phyloP scores from a whole-genome alignment of 1,140 invertebrate species.

The Drosophila athabasca region DNA sequence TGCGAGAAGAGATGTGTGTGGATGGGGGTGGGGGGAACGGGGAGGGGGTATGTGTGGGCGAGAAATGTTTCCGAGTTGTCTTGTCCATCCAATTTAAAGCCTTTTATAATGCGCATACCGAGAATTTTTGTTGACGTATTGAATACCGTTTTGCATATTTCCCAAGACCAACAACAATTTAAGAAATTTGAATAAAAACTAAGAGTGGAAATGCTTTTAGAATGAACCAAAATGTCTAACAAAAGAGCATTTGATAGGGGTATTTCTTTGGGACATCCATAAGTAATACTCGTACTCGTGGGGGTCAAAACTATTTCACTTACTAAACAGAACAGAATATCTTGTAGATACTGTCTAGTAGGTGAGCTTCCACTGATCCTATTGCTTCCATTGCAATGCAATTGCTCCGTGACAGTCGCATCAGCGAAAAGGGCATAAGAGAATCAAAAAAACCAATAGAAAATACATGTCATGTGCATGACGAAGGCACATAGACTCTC shows the following conservation, averaged over 20 bases:
- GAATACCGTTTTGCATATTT: constrained; percentile 73
- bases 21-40: no score
- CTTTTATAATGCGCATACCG: constrained; percentile 76
- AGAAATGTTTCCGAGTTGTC: constrained; percentile 79
- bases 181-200: neutral
- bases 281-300: no score
- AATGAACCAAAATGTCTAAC: neutral
- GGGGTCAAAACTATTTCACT: no score
- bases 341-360: no score
- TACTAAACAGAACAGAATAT: no score
- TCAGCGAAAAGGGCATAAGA: no score
- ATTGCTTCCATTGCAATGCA: no score
- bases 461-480: no score
- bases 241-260: neutral
- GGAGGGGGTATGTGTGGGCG: neutral
- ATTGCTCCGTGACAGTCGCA: no score
- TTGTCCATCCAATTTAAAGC: constrained; percentile 68
- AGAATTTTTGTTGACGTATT: constrained; percentile 79
- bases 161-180: constrained; percentile 23
- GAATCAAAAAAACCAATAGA: no score
- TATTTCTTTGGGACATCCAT: neutral
- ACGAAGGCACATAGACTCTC: no score
- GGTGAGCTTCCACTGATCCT: no score
- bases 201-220: neutral
- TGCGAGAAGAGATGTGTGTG: constrained; percentile 27